Conservation (phyloP, 2,888 invertebrate species). For the Pterobdella sp. region DNA sequence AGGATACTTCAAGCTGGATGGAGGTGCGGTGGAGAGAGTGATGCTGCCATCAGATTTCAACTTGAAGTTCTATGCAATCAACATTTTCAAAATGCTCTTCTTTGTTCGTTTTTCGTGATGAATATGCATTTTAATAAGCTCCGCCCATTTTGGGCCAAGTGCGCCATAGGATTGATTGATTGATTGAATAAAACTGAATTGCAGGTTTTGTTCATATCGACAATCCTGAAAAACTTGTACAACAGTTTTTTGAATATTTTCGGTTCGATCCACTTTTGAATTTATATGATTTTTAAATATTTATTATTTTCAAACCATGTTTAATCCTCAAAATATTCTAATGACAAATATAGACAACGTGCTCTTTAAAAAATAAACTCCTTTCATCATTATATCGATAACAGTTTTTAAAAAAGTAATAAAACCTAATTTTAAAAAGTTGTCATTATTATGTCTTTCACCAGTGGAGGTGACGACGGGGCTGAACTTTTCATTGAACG, state of each 20-base stretch:
- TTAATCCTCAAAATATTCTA: too few relatives aligned
- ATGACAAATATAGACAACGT: neutral
- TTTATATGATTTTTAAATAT: neutral
- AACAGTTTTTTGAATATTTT: neutral
- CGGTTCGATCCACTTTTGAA: neutral
- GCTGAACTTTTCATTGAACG: neutral
- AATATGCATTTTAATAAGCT: too few relatives aligned
- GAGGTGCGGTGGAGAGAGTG: neutral
- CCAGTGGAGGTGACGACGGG: neutral
- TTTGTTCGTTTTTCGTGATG: too few relatives aligned
- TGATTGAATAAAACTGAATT: neutral
- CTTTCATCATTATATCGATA: neutral
- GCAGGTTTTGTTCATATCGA: neutral
- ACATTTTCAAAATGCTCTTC: neutral
- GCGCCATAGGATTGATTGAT: neutral
- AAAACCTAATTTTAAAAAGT: neutral
- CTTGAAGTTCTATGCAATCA: neutral
- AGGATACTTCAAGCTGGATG: conserved; percentile 9
- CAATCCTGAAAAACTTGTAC: neutral
- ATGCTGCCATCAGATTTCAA: neutral
- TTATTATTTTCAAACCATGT: neutral
- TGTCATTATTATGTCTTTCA: neutral
- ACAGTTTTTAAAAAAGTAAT: neutral
- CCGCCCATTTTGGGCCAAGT: too few relatives aligned
- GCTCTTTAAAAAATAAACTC: neutral